These are phyloP conservation scores for Latrodectus geometricus DNA, from an alignment of 1,140 invertebrate species.

Conservation along the genomic window DNA sequence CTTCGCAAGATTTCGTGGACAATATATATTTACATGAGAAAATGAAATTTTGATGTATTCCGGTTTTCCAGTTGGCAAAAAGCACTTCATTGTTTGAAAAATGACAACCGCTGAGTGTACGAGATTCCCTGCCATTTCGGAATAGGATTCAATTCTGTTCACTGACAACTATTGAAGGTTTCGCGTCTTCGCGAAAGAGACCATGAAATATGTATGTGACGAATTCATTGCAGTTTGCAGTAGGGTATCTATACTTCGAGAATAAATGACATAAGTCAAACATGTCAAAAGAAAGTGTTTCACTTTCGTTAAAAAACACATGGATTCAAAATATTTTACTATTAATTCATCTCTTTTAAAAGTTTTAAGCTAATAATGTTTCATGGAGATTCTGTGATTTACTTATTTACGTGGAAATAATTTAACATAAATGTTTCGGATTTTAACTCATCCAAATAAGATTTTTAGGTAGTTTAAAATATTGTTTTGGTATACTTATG, in stretches of 20 bases:
- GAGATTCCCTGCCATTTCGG: neutral
- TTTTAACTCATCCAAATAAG: no score
- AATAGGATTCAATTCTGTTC: slow-evolving; percentile 9
- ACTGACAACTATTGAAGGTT: neutral
- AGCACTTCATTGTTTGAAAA: slow-evolving; percentile 13
- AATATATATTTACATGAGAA: slow-evolving; percentile 18
- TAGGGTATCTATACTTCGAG: neutral
- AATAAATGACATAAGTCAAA: neutral
- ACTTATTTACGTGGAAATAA: no score
- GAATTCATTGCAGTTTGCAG: neutral
- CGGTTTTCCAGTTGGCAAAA: neutral
- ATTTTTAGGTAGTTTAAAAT: no score
- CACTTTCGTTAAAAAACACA: no score
- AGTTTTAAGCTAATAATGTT: no score
- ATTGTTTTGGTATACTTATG: no score
- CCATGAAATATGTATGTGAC: slow-evolving; percentile 33
- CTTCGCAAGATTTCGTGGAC: neutral
- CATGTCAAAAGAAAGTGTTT: no score
- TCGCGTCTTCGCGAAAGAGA: neutral
- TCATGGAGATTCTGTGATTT: no score
- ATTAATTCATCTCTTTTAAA: no score
- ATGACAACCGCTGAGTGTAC: neutral
- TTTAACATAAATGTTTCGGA: no score
- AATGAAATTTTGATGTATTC: slow-evolving; percentile 38
- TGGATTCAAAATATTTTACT: no score